phyloP scores from a whole-genome alignment of 2,113 vertebrate species.

The Lynx canadensis region DNA sequence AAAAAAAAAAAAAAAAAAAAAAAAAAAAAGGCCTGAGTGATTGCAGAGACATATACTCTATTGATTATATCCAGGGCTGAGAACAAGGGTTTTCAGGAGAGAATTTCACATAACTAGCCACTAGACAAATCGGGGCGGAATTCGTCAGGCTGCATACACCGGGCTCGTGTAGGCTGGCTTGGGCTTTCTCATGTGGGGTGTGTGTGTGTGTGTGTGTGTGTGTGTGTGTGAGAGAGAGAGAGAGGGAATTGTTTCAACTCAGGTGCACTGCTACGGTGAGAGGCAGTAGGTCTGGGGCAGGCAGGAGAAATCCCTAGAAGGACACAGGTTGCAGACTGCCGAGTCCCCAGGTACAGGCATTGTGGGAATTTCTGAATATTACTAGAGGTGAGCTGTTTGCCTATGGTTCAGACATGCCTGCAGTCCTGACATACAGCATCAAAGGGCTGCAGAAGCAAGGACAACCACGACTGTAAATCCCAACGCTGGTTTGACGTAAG shows the following conservation, averaged over 20 bases:
- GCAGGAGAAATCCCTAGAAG: not conserved
- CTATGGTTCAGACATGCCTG: not conserved
- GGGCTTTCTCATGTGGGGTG: not conserved
- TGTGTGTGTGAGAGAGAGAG: no score
- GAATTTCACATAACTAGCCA: not conserved
- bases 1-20: no score
- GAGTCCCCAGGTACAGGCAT: not conserved
- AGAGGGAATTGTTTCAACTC: not conserved
- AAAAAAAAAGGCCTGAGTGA: not conserved
- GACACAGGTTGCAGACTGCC: not conserved
- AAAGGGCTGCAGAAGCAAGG: not conserved
- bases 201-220: not conserved
- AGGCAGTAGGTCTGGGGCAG: not conserved
- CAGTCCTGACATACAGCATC: not conserved
- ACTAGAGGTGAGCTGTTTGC: not conserved
- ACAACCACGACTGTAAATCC: not conserved
- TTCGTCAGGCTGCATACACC: not conserved
- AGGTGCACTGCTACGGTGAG: not conserved
- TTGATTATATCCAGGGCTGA: not conserved
- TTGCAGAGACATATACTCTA: not conserved
- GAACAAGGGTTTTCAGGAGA: constrained; percentile 14
- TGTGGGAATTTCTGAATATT: not conserved
- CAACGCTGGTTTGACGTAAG: not conserved
- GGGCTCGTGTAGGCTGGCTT: not conserved
- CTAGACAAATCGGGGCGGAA: not conserved